Percentiles rank a stretch among this genome's conserved stretches.
Evolutionary conservation across 2,113 vertebrate genomes (phyloP).

Genomic region (Corvus hawaiiensis): DNA sequence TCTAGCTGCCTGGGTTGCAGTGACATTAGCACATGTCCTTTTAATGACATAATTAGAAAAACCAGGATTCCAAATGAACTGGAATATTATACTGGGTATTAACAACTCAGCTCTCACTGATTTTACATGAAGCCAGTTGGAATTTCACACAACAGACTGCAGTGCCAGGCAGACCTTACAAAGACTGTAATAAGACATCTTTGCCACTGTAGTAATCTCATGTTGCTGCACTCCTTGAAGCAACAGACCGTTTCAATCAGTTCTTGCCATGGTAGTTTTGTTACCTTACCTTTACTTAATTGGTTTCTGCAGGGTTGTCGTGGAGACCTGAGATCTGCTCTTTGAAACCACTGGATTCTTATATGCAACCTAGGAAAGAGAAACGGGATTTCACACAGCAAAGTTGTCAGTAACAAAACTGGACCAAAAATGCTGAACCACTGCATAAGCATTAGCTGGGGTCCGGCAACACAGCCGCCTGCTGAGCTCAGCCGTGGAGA

Average conservation of each 20-base stretch:
- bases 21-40: background rate
- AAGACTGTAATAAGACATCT: background rate
- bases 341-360: background rate
- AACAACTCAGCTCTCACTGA: background rate
- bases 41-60: background rate
- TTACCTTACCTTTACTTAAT: background rate
- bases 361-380: background rate
- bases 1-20: background rate
- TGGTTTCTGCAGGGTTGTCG: background rate
- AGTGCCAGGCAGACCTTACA: background rate
- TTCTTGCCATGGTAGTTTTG: background rate
- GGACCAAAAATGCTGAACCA: background rate
- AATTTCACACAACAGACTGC: background rate
- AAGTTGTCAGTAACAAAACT: background rate
- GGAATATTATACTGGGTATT: background rate
- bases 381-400: background rate
- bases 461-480: background rate
- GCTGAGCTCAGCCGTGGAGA: background rate
- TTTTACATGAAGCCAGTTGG: background rate
- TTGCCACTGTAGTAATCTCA: background rate
- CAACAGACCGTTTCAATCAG: background rate
- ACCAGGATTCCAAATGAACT: background rate
- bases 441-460: background rate
- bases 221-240: background rate
- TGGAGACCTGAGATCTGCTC: background rate